A percentile compares a stretch with the other conserved stretches of the same genome.
phyloP scores from a whole-genome alignment of 2,888 invertebrate genomes.

The Eupithecia tripunctaria region DNA sequence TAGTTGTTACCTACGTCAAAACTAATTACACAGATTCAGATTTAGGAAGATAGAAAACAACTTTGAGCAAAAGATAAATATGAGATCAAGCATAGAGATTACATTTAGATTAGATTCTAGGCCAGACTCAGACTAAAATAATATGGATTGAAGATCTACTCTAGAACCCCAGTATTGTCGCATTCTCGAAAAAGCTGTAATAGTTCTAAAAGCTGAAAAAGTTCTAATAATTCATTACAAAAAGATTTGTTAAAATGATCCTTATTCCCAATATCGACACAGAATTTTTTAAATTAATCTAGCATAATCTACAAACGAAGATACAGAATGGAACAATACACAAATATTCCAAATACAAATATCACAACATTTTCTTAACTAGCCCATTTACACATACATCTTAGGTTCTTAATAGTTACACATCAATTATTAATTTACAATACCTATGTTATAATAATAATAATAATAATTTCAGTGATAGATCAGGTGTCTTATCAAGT shows the following conservation, averaged over 20 bases:
- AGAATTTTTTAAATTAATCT: not conserved
- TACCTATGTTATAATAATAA: constrained; percentile 8
- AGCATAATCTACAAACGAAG: constrained; percentile 23
- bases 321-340: constrained; percentile 57
- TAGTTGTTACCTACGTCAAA: not conserved
- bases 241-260: no score
- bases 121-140: constrained; percentile 2
- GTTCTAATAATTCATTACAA: not conserved
- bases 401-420: constrained; percentile 62
- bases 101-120: constrained; percentile 18
- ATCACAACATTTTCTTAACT: constrained; percentile 83
- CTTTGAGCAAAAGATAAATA: constrained; percentile 56
- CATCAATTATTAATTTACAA: constrained; percentile 78
- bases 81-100: constrained; percentile 57
- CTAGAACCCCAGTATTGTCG: not conserved
- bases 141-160: not conserved
- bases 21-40: not conserved
- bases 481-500: constrained; percentile 58
- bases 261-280: not conserved
- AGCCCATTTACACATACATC: constrained; percentile 75
- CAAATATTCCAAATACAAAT: constrained; percentile 84
- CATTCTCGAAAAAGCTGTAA: not conserved
- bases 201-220: no score
- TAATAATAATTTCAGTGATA: constrained; percentile 58
- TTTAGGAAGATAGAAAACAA: constrained; percentile 24